Base-by-base conservation (phyloP, 2,113 vertebrate genomes). In the Callithrix jacchus region DNA sequence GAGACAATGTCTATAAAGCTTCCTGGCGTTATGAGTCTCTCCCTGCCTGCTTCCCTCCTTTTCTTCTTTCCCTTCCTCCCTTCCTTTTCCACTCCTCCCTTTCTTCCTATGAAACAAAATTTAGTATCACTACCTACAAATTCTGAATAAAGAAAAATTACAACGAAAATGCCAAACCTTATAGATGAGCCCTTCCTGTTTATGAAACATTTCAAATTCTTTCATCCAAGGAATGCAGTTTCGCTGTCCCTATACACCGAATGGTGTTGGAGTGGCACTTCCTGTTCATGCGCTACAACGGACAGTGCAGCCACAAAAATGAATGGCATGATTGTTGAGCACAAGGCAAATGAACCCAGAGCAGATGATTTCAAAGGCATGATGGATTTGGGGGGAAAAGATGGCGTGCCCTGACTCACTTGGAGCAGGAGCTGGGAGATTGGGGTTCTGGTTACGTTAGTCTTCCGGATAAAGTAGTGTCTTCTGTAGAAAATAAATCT, bases 111-210 rank as follows among this genome's bases (percentile, higher is more conserved):
- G 84, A 58, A n/a, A 32, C 30, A 45, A 85, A 25, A 30, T 37
- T 61, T 45, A 35, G 18, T 42, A 37, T 52, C 27, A 0, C 27
- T 6, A 21, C 0, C 49, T 54, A 37, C 30, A 42, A 52, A 54
- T 79, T 54, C 42, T 92, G 52, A 54, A 94, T 94, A 88, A 61
- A 37, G 23, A 52, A 74, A 56, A 77, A 52, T 18, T 37, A 35
- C 5, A 47, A 25, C 18, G 13, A 20, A 96, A 70, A n/a, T 71
- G 23, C n/a, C 40, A 27, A 30, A 32, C 6, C 40, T 54, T 42
- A n/a, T 6, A 37, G 49, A 77, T 45, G 56, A 70, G 83, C 11
- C 58, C 49, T 87, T 71, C 56, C 45, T 42, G 14, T 76, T 56
- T 47, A 61, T n/a, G 66, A 87, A 87, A 81, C 37, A 37, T 35